Evolutionary conservation across 2,113 vertebrate genomes (phyloP).

Genomic region (Pterocles gutturalis): DNA sequence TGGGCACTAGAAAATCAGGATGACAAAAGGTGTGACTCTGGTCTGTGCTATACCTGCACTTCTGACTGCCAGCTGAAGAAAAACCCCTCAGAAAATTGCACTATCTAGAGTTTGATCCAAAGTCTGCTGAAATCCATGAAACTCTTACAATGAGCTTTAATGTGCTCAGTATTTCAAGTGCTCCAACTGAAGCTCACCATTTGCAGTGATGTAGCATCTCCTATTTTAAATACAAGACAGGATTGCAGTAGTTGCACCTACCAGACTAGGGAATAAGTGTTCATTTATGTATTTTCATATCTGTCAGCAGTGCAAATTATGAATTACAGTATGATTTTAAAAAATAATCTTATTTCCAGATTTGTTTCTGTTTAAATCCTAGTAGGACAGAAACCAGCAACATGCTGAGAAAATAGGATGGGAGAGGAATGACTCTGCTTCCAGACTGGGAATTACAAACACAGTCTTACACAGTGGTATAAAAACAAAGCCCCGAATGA

Average conservation of each 20-base stretch:
- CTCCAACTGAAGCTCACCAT: not conserved
- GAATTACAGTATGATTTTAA: not conserved
- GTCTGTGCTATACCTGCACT: not conserved
- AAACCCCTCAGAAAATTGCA: not conserved
- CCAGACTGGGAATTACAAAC: not conserved
- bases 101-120: not conserved
- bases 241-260: not conserved
- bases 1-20: not conserved
- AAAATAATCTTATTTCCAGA: not conserved
- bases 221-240: not conserved
- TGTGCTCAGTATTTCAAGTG: not conserved
- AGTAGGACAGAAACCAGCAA: not conserved
- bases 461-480: not conserved
- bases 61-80: slow-evolving; percentile 1
- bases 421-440: not conserved
- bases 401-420: not conserved
- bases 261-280: not conserved
- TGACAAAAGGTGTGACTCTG: not conserved
- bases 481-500: not conserved
- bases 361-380: not conserved
- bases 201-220: not conserved
- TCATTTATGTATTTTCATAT: not conserved
- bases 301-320: slow-evolving; percentile 19
- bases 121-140: not conserved
- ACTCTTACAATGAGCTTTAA: not conserved